phyloP scores from a whole-genome alignment of 2,888 invertebrate species.

The Aleiodes testaceus region DNA sequence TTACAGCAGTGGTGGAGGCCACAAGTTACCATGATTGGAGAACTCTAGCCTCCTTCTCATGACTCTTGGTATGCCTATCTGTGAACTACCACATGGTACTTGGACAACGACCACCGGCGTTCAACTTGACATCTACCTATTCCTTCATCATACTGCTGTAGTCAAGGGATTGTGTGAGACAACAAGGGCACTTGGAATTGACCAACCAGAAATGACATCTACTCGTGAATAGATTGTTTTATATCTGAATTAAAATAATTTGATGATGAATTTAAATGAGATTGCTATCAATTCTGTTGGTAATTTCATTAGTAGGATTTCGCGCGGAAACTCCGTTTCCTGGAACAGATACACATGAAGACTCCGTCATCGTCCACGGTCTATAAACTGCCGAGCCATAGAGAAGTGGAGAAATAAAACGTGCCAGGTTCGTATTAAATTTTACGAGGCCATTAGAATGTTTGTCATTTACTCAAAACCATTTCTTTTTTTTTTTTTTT shows the following conservation, averaged over 20 bases:
- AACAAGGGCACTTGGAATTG: constrained; percentile 42
- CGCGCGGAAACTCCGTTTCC: constrained; percentile 39
- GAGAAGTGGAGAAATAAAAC: constrained; percentile 35
- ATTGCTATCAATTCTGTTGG: constrained; percentile 13
- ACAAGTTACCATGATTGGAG: constrained; percentile 30
- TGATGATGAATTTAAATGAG: neutral
- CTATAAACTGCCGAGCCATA: constrained; percentile 41
- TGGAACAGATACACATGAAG: constrained; percentile 40
- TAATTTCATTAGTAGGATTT: constrained; percentile 42
- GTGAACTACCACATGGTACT: constrained; percentile 37
- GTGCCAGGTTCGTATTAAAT: constrained; percentile 41
- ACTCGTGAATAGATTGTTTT: neutral
- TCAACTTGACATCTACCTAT: constrained; percentile 37
- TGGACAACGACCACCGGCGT: constrained; percentile 46
- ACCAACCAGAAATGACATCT: constrained; percentile 35
- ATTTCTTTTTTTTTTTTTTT: constrained; percentile 3
- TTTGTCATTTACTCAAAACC: constrained; percentile 43
- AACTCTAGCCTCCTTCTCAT: constrained; percentile 9
- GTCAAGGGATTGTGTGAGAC: constrained; percentile 24
- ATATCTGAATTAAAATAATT: neutral
- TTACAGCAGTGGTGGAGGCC: constrained; percentile 20
- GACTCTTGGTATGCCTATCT: constrained; percentile 21
- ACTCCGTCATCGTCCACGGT: constrained; percentile 45
- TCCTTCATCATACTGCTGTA: constrained; percentile 12
- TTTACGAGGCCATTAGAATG: constrained; percentile 46